Base-by-base conservation (phyloP, 2,113 vertebrate species). In the Caloenas nicobarica region DNA sequence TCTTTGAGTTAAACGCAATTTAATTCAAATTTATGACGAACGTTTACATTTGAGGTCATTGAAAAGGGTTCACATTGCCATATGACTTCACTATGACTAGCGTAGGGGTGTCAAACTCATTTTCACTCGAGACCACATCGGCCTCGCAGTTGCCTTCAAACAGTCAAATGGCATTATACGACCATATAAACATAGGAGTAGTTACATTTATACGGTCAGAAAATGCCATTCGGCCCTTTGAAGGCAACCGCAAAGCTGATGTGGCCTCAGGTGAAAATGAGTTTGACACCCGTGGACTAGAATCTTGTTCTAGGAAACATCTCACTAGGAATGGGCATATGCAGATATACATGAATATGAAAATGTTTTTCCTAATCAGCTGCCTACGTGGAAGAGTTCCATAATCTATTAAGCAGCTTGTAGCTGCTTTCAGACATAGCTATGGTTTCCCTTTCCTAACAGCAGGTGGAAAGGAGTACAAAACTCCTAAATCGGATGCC, bases 11-110 rank as follows among this genome's bases (percentile, higher is more conserved):
- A 78, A 74, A 68, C 11, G 10, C 0, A 0, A 68, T 88, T 70
- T 56, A 61, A 71, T 72, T 86, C 86, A 88, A 74, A 93, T 85
- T 80, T 83, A 81, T 83, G 51, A 93, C 74, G 77, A 78, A 74
- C 24, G 56, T 83, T 79, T 56, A 3, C 46, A 74, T 40, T 25
- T 23, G 38, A 81, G 65, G 44, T 78, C 21, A 53, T 2, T 66
- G 44, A 80, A 91, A 89, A 15, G 31, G 9, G 33, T 44, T 83
- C 40, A 29, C 7, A 21, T 21, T 48, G 28, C 22, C n/a, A 11
- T 13, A 36, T 38, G 24, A 73, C 17, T 54, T 82, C 25, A 25
- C 13, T 73, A 10, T 13, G 46, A 66, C 21, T 31, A 53, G 44
- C 19, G 44, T 18, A 19, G 18, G 18, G 8, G 44, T 46, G 44